Evolutionary conservation across 1,140 invertebrate genomes (phyloP).

Genomic region (Mycetomoellerius zeteki): DNA sequence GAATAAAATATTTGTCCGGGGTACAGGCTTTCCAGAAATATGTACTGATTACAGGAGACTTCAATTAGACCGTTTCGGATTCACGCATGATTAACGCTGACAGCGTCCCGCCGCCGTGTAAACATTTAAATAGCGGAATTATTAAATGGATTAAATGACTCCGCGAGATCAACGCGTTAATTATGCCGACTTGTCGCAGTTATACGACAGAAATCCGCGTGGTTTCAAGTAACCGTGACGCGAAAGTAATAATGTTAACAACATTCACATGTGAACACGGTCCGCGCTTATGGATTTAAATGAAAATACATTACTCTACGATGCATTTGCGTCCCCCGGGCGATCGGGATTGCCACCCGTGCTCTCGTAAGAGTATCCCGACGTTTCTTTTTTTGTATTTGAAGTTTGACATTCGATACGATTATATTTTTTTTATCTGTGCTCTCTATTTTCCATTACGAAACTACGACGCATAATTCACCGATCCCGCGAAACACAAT

Average conservation of each 20-base stretch:
- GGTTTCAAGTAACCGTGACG: constrained; percentile 59
- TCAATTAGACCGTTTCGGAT: constrained; percentile 33
- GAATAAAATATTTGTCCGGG: constrained; percentile 4
- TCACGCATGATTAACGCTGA: constrained; percentile 49
- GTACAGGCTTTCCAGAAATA: not conserved
- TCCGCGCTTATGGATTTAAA: constrained; percentile 58
- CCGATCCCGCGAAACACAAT: not conserved
- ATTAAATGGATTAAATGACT: constrained; percentile 61
- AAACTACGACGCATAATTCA: not conserved
- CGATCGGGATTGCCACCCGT: constrained; percentile 25
- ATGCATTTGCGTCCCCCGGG: constrained; percentile 38
- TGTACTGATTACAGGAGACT: constrained; percentile 19
- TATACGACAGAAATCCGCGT: constrained; percentile 28
- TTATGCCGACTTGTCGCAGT: constrained; percentile 52
- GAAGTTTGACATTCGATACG: constrained; percentile 35
- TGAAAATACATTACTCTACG: constrained; percentile 62
- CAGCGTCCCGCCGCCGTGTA: constrained; percentile 22
- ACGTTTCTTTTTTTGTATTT: constrained; percentile 27
- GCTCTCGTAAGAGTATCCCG: not conserved
- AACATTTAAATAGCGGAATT: constrained; percentile 60
- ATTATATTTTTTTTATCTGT: constrained; percentile 6
- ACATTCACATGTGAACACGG: constrained; percentile 6
- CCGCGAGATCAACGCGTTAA: constrained; percentile 31
- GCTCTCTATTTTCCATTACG: constrained; percentile 1
- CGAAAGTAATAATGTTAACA: constrained; percentile 59